Evolutionary conservation across 2,113 vertebrate species (phyloP).

Genomic region (Cygnus atratus): DNA sequence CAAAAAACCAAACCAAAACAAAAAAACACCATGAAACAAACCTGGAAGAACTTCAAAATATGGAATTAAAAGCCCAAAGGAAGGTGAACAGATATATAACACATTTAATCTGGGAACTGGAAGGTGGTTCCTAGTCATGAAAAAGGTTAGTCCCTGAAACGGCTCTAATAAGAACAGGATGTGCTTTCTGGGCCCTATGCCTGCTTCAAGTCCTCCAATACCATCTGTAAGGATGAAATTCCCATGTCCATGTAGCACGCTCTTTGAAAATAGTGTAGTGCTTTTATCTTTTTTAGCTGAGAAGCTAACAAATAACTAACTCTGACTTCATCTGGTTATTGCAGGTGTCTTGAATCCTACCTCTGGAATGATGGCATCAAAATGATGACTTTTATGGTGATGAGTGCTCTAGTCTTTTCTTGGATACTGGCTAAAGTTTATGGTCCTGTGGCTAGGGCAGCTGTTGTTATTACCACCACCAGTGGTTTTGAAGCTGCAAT

Average conservation of each 20-base stretch:
- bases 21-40: background rate
- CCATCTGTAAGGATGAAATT: background rate
- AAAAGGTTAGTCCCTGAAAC: background rate
- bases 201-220: background rate
- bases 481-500: background rate
- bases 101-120: background rate
- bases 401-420: background rate
- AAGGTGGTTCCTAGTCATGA: background rate
- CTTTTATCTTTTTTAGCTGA: background rate
- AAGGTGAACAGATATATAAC: background rate
- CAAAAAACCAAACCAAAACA: background rate
- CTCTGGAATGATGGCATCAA: background rate
- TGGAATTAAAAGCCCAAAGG: background rate
- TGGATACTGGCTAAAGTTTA: background rate
- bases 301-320: background rate
- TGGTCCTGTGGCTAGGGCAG: background rate
- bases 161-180: background rate
- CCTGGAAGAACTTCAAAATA: background rate
- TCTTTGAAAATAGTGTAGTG: background rate
- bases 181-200: background rate
- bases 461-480: background rate
- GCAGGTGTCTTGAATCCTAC: constrained; percentile 15
- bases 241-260: background rate
- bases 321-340: background rate
- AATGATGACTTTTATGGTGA: background rate